Evolutionary conservation across 2,113 vertebrate genomes (phyloP), one percentile per base, ranked within the genome.

Genomic region (Ceuthmochares aereus): DNA sequence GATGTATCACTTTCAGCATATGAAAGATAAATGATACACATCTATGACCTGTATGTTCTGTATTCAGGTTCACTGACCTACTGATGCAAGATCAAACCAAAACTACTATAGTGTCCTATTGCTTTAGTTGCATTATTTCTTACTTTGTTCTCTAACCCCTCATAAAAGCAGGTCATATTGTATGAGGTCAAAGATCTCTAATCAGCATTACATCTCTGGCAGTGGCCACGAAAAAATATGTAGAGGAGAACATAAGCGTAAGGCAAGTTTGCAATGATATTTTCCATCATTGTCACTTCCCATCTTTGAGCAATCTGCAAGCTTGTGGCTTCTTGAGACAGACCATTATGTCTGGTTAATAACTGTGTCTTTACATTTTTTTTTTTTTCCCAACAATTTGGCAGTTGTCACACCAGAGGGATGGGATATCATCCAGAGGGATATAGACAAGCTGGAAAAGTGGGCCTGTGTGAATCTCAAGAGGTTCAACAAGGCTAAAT

Each of bases 361-460:
- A 23, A 72, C 64, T 27, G 36, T 8, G 3, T 56, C 14, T 72
- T 52, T 30, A 42, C 0, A 0, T 6, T 9, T 23, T 84, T 84
- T 36, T 6, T 9, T 23, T 84, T 84, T 36, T 23, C 27, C 29
- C 43, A 54, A 63, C 4, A 22, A 49, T 62, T 92, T 52, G 69
- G 11, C 43, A 45, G 43, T 45, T 45, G 43, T 45, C 43, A 45
- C 43, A 45, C 43, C 43, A 45, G 43, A 18, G 18, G 15, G 43
- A 45, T 45, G 15, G 43, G 43, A 45, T 45, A 19, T 45, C 16
- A 45, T 18, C 43, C 43, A 45, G 15, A 45, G 43, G 18, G 43
- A 45, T 19, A 16, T 16, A 5, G 18, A 45, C 43, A 45, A 45
- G 43, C 43, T 45, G 43, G 43, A 45, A 14, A 45, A 45, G 16